A percentile compares a stretch with the other conserved stretches of the same genome.
Evolutionary conservation across 2,113 vertebrate genomes (phyloP).

Genomic region (Empidonax traillii): DNA sequence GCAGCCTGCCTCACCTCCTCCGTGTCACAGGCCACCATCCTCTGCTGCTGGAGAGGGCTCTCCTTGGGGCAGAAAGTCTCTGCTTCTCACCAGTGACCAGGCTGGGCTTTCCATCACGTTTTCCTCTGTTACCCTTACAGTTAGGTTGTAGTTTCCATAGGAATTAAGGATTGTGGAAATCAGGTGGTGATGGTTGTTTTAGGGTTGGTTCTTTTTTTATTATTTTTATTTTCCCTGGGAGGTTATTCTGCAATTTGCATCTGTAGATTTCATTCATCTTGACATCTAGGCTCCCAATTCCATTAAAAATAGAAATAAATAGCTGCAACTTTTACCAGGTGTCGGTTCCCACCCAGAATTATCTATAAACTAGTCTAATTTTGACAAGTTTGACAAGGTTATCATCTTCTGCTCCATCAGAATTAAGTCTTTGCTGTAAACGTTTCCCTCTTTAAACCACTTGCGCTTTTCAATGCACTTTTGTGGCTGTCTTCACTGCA

Average conservation of each 20-base stretch:
- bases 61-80: neutral
- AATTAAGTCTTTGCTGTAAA: neutral
- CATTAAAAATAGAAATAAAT: constrained; percentile 14
- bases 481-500: neutral
- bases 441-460: neutral
- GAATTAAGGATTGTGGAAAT: neutral
- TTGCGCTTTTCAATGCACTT: neutral
- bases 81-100: neutral
- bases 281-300: neutral
- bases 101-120: neutral
- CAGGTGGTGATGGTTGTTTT: too few species aligned
- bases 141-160: neutral
- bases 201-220: neutral
- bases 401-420: neutral
- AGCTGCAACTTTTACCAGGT: neutral
- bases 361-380: neutral
- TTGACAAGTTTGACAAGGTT: neutral
- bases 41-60: neutral
- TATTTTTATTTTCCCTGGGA: neutral
- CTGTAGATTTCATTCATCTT: neutral
- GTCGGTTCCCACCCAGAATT: neutral
- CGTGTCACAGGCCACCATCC: accelerated
- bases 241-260: neutral
- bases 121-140: neutral
- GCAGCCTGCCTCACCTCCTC: neutral